These are phyloP conservation scores for Cosmia pyralina DNA, from an alignment of 2,888 invertebrate genomes.

Conservation along the genomic window DNA sequence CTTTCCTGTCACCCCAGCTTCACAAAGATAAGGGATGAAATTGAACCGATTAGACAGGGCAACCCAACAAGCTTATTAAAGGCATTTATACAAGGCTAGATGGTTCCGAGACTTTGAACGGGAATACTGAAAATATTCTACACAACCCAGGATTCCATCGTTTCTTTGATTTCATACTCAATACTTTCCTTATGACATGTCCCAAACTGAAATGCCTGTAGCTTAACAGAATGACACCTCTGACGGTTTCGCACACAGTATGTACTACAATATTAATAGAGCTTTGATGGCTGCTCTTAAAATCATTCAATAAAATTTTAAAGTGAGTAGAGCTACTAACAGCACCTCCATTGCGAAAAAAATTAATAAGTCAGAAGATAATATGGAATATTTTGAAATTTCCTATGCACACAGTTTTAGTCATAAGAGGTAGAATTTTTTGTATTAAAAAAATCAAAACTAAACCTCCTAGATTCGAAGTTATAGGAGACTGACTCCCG, in stretches of 20 bases:
- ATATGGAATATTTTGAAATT: too few relatives aligned
- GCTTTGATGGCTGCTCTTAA: background rate
- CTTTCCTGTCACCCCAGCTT: constrained; percentile 46
- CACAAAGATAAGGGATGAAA: constrained; percentile 38
- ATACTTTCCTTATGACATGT: background rate
- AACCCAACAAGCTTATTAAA: constrained; percentile 33
- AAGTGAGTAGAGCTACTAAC: too few relatives aligned
- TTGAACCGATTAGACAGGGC: constrained; percentile 30
- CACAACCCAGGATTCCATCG: background rate
- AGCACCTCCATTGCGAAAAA: too few relatives aligned
- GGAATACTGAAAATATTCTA: background rate
- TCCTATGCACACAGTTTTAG: too few relatives aligned
- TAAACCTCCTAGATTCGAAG: too few relatives aligned
- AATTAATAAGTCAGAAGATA: too few relatives aligned
- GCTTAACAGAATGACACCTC: background rate
- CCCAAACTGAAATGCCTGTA: background rate
- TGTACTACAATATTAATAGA: background rate
- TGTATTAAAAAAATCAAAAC: too few relatives aligned
- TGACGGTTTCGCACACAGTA: background rate
- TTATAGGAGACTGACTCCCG: too few relatives aligned
- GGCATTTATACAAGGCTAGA: background rate
- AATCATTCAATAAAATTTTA: background rate
- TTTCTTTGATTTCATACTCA: background rate
- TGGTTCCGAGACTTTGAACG: background rate
- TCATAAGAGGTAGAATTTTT: too few relatives aligned